These are phyloP conservation scores for Eretmochelys imbricata DNA, from an alignment of 2,113 vertebrate genomes.

Conservation along the genomic window DNA sequence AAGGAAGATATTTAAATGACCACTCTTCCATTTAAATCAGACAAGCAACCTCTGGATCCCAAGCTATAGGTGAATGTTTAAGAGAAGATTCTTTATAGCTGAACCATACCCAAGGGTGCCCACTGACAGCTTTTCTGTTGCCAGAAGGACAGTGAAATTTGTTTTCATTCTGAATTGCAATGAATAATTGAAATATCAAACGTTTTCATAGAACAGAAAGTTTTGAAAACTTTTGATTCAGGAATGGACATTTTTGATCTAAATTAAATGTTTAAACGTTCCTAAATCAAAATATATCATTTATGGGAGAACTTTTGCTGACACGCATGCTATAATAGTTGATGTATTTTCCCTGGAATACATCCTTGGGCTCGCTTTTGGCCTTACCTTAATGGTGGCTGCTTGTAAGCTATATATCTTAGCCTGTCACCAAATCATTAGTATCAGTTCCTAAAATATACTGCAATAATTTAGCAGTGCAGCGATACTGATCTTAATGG, in stretches of 20 bases:
- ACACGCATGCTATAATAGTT: slow-evolving; percentile 72
- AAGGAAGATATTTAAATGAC: slow-evolving; percentile 73
- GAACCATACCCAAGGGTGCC: slow-evolving; percentile 70
- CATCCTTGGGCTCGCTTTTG: slow-evolving; percentile 67
- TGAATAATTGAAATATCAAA: not conserved
- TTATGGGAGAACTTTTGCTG: slow-evolving; percentile 59
- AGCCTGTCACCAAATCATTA: slow-evolving; percentile 70
- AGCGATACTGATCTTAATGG: slow-evolving; percentile 72
- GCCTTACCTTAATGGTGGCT: slow-evolving; percentile 72
- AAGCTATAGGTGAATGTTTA: slow-evolving; percentile 71
- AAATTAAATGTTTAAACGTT: not conserved
- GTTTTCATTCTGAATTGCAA: not conserved
- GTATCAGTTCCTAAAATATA: slow-evolving; percentile 65
- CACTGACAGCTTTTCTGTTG: slow-evolving; percentile 77
- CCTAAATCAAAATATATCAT: not conserved
- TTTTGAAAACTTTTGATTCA: not conserved
- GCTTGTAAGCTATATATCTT: slow-evolving; percentile 67
- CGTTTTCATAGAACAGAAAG: not conserved
- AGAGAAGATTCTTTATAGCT: slow-evolving; percentile 70
- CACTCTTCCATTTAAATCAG: slow-evolving; percentile 74
- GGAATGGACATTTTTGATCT: not conserved
- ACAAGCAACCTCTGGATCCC: slow-evolving; percentile 73
- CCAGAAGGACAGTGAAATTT: slow-evolving; percentile 41
- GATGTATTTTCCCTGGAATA: slow-evolving; percentile 73
- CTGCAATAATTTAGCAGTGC: slow-evolving; percentile 63